These are phyloP conservation scores for Glaucopsyche alexis DNA, from an alignment of 2,888 invertebrate genomes.

Conservation along the genomic window DNA sequence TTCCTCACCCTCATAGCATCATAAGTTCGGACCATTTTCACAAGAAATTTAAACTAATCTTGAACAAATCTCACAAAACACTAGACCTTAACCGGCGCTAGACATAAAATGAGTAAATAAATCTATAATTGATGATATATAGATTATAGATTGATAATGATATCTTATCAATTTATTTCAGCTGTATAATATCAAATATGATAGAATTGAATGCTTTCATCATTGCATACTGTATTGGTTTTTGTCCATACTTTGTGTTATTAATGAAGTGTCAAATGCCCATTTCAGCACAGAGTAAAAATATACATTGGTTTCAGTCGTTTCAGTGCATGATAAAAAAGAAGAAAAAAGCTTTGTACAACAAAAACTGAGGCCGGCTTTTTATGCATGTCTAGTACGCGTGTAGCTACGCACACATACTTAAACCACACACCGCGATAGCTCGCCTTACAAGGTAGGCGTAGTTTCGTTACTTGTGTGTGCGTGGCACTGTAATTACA, in stretches of 20 bases:
- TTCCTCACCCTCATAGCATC: not conserved
- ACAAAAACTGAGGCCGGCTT: too few relatives aligned
- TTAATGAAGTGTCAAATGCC: too few relatives aligned
- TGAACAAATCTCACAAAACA: not conserved
- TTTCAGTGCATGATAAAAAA: too few relatives aligned
- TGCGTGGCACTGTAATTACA: too few relatives aligned
- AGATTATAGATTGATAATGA: not conserved
- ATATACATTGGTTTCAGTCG: too few relatives aligned
- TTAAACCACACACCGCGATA: too few relatives aligned
- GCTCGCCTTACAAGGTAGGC: too few relatives aligned
- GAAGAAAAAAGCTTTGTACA: too few relatives aligned
- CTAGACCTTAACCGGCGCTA: not conserved
- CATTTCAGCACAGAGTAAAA: too few relatives aligned
- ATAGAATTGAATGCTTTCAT: not conserved
- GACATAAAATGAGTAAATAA: not conserved
- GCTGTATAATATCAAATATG: not conserved
- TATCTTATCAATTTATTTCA: constrained; percentile 20
- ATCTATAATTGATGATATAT: not conserved
- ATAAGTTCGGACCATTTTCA: not conserved
- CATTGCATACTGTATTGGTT: not conserved
- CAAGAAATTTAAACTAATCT: not conserved
- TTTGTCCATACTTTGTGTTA: not conserved
- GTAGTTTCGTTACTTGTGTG: too few relatives aligned
- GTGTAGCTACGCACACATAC: too few relatives aligned
- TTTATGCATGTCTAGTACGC: too few relatives aligned